Base-by-base conservation (phyloP, 2,888 invertebrate species). In the Entomobrya proxima region DNA sequence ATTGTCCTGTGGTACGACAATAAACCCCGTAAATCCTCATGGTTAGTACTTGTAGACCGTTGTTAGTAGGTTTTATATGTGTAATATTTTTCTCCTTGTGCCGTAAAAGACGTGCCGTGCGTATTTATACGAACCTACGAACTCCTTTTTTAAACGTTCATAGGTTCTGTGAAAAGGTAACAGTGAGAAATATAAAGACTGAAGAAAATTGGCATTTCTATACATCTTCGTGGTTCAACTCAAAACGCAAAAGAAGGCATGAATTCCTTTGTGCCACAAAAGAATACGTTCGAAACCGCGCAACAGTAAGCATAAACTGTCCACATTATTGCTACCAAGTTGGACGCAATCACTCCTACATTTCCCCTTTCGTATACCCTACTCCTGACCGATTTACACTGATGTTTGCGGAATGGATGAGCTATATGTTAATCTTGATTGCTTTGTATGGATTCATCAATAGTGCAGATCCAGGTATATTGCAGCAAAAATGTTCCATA, bases 141-240 rank as follows among this genome's bases (percentile, higher is more conserved):
- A n/a, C n/a, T n/a, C n/a, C n/a, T n/a, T n/a, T 6, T 18, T 55
- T 55, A 27, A 55, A 24, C 4, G 3, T 13, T 9, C 32, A 24
- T 15, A 86, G 86, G 86, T 82, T 64, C 35, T 82, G 82, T 35
- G 72, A 82, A 24, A 77, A 47, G 47, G 58, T 86, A 1, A 82
- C 86, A 13, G 77, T 86, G 5, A 40, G 40, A 50, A 86, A 82
- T 55, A 55, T 86, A 15, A 82, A 78, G 32, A 82, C 82, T 2
- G 50, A 86, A n/a, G 67, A 82, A 35, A 78, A 82, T 37, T 86
- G 82, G 82, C 32, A 61, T 24, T 86, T 86, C 32, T 82, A 72
- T 27, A 15, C 64, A 2, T 85, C 76, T 9, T 15, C 21, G 32
- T 85, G 85, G 85, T 44, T 85, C 7, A 13, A 75, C 0, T 50